These are phyloP conservation scores for Sinopyrophorus schimmeli DNA, from an alignment of 2,888 invertebrate genomes.

Conservation along the genomic window DNA sequence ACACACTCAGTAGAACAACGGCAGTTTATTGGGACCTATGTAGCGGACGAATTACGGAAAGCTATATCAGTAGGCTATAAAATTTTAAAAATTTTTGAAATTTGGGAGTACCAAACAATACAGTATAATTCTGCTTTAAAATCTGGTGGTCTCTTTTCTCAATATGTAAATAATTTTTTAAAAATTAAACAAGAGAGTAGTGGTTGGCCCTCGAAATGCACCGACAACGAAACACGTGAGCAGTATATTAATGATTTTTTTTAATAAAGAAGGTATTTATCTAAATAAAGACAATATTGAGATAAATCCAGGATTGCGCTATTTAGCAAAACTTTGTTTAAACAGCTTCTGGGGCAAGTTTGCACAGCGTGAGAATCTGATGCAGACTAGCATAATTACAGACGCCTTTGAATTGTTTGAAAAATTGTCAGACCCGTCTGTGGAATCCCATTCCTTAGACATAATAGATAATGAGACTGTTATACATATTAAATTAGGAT, in stretches of 20 bases:
- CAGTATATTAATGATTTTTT: constrained; percentile 28
- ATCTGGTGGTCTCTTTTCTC: constrained; percentile 42
- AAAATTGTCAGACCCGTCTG: background rate
- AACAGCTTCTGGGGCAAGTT: constrained; percentile 39
- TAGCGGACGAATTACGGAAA: constrained; percentile 5
- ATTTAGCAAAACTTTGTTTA: constrained; percentile 33
- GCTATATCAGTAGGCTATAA: background rate
- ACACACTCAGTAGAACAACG: background rate
- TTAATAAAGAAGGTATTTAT: constrained; percentile 22
- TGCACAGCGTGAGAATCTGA: constrained; percentile 31
- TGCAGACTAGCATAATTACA: constrained; percentile 1
- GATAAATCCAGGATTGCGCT: constrained; percentile 27
- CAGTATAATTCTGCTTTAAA: constrained; percentile 39
- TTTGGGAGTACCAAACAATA: constrained; percentile 45
- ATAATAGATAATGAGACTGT: background rate
- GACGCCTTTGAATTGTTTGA: constrained; percentile 1
- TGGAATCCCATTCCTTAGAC: background rate
- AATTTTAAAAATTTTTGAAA: constrained; percentile 28
- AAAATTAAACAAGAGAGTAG: constrained; percentile 42
- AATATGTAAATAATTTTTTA: constrained; percentile 44
- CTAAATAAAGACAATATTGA: constrained; percentile 18
- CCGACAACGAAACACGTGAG: constrained; percentile 17
- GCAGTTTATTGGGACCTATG: background rate
- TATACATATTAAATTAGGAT: constrained; percentile 1
- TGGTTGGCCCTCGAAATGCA: constrained; percentile 39